Evolutionary conservation across 2,797 vertebrate species (phyloP), one percentile per base, ranked within the genome.

Genomic region (Antrozous pallidus): DNA sequence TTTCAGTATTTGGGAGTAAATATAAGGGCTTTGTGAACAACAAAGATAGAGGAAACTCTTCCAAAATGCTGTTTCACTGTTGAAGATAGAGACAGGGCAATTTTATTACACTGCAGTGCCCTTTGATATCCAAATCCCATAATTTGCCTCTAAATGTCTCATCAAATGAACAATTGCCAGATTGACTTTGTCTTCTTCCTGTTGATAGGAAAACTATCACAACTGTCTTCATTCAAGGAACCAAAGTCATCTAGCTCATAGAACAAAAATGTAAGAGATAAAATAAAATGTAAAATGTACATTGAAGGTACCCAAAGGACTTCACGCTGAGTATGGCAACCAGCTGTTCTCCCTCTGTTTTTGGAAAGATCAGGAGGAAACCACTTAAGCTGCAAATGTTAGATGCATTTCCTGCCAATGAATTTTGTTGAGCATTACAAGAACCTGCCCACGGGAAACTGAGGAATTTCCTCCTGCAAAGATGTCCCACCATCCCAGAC

Each of bases 381-480:
- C 3, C 4, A 3, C 14, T 65, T 65, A 63, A 24, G 33, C 17
- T 1, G 49, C 45, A 51, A 24, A 73, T 49, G 26, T 13, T 71
- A 40, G 90, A 38, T 17, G 14, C 24, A 24, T n/a, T 80, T 95
- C 87, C 95, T 87, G 83, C 94, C 74, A 22, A 3, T 0, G 49
- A 47, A 67, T 65, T 45, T 26, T 11, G 22, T 3, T 0, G 42
- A 40, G 42, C 36, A 0, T 42, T 42, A n/a, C 11, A 5, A 63
- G 0, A 3, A 54, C 22, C 38, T 42, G 9, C 73, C 82, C 42
- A 0, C 0, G 20, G 89, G 92, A 70, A 22, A 3, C 63, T 0
- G 5, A 4, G 87, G 83, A 33, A 87, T 83, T 54, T 92, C 92
- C 95, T 49, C 88, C 87, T 38, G 31, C 94, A 36, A 26, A 87